Conservation (phyloP, 2,888 invertebrate genomes). For the Parascotia fuliginaria region DNA sequence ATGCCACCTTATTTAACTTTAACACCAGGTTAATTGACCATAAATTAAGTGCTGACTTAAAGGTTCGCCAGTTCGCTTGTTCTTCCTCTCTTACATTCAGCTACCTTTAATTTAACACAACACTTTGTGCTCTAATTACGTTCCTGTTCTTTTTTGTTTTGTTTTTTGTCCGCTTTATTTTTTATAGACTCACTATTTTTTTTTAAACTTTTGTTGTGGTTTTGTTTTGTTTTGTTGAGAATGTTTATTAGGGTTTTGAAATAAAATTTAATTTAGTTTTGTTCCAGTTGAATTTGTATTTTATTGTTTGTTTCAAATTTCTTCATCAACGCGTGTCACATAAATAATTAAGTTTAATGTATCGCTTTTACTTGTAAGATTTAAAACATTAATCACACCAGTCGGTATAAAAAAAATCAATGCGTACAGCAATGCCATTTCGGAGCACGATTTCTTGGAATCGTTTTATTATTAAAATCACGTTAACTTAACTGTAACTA, state of each 20-base stretch:
- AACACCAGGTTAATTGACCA: constrained; percentile 82
- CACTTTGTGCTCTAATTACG: constrained; percentile 72
- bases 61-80: constrained; percentile 69
- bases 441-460: constrained; percentile 36
- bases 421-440: constrained; percentile 32
- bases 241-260: no score
- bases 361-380: constrained; percentile 44
- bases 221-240: constrained; percentile 16
- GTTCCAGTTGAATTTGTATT: constrained; percentile 4
- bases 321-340: constrained; percentile 30
- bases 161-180: constrained; percentile 32
- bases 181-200: constrained; percentile 5
- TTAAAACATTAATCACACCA: constrained; percentile 52
- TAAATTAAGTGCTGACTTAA: constrained; percentile 81
- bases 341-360: constrained; percentile 49
- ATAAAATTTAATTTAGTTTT: constrained; percentile 4
- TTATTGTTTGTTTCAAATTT: constrained; percentile 23
- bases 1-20: constrained; percentile 78
- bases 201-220: constrained; percentile 26
- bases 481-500: constrained; percentile 13
- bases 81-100: constrained; percentile 50
- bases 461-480: constrained; percentile 32
- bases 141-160: constrained; percentile 44
- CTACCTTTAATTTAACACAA: constrained; percentile 71
- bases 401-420: constrained; percentile 42